Evolutionary conservation across 2,888 invertebrate species (phyloP), one percentile per base, ranked within the genome.

Genomic region (Yponomeuta evonymella): DNA sequence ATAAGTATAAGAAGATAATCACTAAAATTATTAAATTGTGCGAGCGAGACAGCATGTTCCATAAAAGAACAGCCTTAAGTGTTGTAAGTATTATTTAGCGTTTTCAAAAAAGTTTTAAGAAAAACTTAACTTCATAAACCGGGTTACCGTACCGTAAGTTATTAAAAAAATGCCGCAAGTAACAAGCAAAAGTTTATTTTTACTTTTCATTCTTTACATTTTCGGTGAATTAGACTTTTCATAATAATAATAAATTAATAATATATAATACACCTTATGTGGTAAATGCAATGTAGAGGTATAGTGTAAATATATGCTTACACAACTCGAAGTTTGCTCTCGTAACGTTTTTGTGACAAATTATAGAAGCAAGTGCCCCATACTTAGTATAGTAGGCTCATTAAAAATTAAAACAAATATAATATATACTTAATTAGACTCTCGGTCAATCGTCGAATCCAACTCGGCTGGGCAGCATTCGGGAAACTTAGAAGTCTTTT

Each of bases 111-210:
- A 33, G 33, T 4, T 33, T 33, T 33, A 33, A 33, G 33, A 33
- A 33, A 4, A 33, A 33, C 33, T 33, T 33, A 33, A 5, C 23
- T 23, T 23, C 23, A 23, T 23, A 23, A 23, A 23, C 23, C 23
- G 23, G 23, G 23, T 23, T 23, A 23, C 23, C 23, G 23, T 23
- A 23, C 23, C 23, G 4, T 12, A 15, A 58, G 12, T 15, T 15
- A 15, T 6, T 15, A 15, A 58, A 58, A 43, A 58, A 58, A 58
- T 12, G 1, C 51, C 23, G 48, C 70, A 69, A 36, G 71, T 84
- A 89, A 89, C 88, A 89, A 89, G 89, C 89, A 88, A 89, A 58
- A 88, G 85, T 86, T 83, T 87, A 84, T 85, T 72, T 58, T 85
- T 81, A 80, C 75, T 77, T 75, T 82, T 79, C 58, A 79, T 82